Percentiles rank a stretch among this genome's conserved stretches.
Conservation (phyloP, 2,888 invertebrate species). For the Syritta pipiens region DNA sequence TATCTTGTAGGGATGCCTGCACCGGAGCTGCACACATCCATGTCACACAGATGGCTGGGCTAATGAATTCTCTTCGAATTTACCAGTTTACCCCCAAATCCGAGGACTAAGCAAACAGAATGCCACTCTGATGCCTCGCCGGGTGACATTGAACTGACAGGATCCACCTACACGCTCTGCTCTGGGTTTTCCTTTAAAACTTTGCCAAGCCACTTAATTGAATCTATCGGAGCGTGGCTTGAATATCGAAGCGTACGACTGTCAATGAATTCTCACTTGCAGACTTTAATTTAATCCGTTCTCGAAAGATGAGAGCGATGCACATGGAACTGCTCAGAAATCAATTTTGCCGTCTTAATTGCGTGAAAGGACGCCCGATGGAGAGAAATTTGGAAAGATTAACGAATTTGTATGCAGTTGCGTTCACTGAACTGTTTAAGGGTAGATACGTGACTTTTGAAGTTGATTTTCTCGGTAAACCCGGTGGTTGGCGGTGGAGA, state of each 20-base stretch:
- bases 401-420: too few species aligned
- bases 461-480: too few species aligned
- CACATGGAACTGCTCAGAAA: too few species aligned
- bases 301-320: too few species aligned
- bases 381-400: too few species aligned
- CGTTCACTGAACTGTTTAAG: too few species aligned
- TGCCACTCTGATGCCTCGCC: neutral
- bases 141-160: neutral
- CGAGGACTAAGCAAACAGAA: neutral
- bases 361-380: too few species aligned
- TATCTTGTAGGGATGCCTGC: neutral
- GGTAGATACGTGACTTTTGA: too few species aligned
- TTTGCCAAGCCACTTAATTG: neutral
- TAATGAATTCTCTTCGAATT: constrained; percentile 9
- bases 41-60: constrained; percentile 1
- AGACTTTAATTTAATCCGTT: neutral
- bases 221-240: neutral
- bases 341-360: too few species aligned
- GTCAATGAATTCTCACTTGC: too few species aligned
- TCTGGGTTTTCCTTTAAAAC: neutral
- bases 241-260: neutral
- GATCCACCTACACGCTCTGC: neutral
- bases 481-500: too few species aligned
- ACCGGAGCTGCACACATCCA: neutral
- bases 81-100: too few species aligned